Conservation (phyloP, 2,888 invertebrate genomes). For the Ectemnius lituratus region DNA sequence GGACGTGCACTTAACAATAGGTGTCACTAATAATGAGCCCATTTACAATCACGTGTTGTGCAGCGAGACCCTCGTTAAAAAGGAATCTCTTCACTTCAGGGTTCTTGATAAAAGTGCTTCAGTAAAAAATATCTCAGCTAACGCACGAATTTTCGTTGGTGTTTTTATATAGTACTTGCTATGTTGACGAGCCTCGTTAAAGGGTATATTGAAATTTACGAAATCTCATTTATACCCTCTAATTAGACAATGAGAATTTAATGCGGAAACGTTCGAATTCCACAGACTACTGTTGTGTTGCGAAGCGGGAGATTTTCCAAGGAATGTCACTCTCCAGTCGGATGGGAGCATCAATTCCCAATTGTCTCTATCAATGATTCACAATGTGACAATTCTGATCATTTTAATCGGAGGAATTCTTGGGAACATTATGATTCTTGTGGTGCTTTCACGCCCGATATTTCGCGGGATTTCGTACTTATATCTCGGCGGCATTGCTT, state of each 20-base stretch:
- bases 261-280: neutral
- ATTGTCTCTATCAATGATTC: constrained; percentile 16
- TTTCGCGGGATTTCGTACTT: constrained; percentile 52
- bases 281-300: constrained; percentile 50
- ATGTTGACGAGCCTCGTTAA: constrained; percentile 53
- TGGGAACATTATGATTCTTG: constrained; percentile 43
- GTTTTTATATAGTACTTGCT: constrained; percentile 12
- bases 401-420: constrained; percentile 42
- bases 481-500: constrained; percentile 48
- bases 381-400: constrained; percentile 43
- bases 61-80: neutral
- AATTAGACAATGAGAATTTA: neutral
- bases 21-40: neutral
- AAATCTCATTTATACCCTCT: neutral
- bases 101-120: too few relatives aligned
- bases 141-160: neutral
- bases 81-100: too few relatives aligned
- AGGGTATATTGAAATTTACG: constrained; percentile 36
- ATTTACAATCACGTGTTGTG: neutral
- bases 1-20: neutral
- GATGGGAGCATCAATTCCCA: constrained; percentile 21
- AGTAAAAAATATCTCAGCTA: too few relatives aligned
- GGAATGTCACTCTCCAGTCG: constrained; percentile 7
- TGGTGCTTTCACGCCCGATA: constrained; percentile 43
- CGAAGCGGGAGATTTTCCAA: constrained; percentile 26